These are phyloP conservation scores for Heliocidaris tuberculata DNA, from an alignment of 35 echinoderm and acorn worm species.

Conservation along the genomic window DNA sequence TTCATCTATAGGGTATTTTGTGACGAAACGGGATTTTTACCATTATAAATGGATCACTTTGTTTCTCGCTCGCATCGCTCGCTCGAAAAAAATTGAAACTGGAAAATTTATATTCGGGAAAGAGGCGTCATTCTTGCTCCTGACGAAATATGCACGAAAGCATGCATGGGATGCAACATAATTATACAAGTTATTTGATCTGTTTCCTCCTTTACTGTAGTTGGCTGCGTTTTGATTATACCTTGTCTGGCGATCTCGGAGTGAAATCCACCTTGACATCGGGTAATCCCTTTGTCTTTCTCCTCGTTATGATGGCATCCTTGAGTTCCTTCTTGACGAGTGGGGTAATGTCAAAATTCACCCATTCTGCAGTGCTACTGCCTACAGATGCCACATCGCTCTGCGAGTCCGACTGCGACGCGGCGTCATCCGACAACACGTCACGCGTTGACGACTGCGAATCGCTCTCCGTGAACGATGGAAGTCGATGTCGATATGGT, in stretches of 20 bases:
- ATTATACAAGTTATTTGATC: too few relatives aligned
- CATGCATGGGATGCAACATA: too few relatives aligned
- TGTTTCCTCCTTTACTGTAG: too few relatives aligned
- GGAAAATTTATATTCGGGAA: too few relatives aligned
- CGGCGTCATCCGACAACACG: neutral
- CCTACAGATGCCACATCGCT: conserved; percentile 21
- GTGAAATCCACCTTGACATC: conserved; percentile 26
- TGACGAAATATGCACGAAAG: too few relatives aligned
- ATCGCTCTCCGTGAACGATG: conserved; percentile 46
- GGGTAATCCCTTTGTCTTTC: conserved; percentile 28
- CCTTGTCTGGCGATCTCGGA: conserved; percentile 9
- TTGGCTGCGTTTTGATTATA: neutral
- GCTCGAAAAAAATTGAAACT: too few relatives aligned
- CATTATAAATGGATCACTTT: too few relatives aligned
- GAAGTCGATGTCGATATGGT: neutral
- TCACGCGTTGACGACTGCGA: conserved; percentile 25
- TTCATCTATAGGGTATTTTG: too few relatives aligned
- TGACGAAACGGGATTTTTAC: too few relatives aligned
- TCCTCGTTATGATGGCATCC: conserved; percentile 8
- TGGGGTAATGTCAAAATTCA: conserved; percentile 39
- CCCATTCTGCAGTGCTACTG: conserved; percentile 28
- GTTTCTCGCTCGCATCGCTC: too few relatives aligned
- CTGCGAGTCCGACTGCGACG: conserved; percentile 5
- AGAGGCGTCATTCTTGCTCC: too few relatives aligned
- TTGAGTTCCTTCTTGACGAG: conserved; percentile 38